Base-by-base conservation (phyloP, 2,797 vertebrate genomes). In the Acridotheres tristis region DNA sequence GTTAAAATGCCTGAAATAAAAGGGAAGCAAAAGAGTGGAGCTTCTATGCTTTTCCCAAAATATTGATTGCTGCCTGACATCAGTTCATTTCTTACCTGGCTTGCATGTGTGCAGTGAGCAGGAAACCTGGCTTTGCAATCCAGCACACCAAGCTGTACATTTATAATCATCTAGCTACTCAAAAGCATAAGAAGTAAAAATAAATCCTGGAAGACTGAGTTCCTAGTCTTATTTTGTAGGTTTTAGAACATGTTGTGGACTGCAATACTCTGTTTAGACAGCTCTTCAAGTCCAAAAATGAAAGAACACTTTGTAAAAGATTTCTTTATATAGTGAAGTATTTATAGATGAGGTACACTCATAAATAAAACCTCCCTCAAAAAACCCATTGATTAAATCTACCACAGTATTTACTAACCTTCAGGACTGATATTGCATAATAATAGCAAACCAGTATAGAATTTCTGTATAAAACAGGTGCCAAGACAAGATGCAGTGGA, bases 1-100 rank as follows among this genome's bases (percentile, higher is more conserved):
- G 5, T 18, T 66, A 40, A 54, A 30, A 53, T 25, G 47, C 5
- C 16, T 53, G n/a, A 47, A 76, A 63, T 5, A 67, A 76, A 63
- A 57, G 5, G 4, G 7, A 78, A 66, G 36, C 0, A 0, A 32
- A 80, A 36, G 23, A 73, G 6, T 13, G 11, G 19, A 18, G 9
- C 5, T 54, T 61, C 38, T 57, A 25, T 32, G 10, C 11, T 66
- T 47, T 82, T 43, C 27, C 48, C 23, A 38, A n/a, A 75, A 53
- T 63, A 25, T 1, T 26, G 21, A 42, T 71, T 63, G 13, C 38
- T 88, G 15, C 16, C 45, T 74, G 18, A 34, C 32, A 25, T 17
- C 57, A 77, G 9, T 34, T 76, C 4, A 26, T 65, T 83, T 76
- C 59, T 72, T 73, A 73, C 11, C 32, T 36, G 22, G 9, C 7